Percentiles rank a stretch among this genome's conserved stretches.
These are phyloP conservation scores for Halocynthia roretzi DNA, from an alignment of 23 tunicate genomes.

Conservation along the genomic window DNA sequence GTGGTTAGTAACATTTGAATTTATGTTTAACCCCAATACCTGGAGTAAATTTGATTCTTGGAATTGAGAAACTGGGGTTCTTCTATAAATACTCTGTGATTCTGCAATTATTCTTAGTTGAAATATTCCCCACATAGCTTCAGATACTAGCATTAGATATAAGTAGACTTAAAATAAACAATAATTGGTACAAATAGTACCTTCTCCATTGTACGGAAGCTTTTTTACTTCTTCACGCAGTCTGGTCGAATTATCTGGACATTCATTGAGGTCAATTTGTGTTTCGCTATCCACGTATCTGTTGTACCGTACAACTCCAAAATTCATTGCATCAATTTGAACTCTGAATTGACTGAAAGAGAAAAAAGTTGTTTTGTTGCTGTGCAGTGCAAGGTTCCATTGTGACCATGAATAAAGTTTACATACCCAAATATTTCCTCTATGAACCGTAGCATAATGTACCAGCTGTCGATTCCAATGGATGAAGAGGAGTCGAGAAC, in stretches of 20 bases:
- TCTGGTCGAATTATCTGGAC: background rate
- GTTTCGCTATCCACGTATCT: slow-evolving; percentile 3
- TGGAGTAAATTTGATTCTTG: too few relatives aligned
- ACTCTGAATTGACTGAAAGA: background rate
- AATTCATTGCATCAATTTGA: slow-evolving; percentile 1
- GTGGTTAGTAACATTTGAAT: too few relatives aligned
- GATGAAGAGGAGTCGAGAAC: slow-evolving; percentile 28
- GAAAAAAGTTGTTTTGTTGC: background rate
- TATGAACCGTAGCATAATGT: slow-evolving; percentile 10
- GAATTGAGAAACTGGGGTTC: too few relatives aligned
- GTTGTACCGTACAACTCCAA: background rate
- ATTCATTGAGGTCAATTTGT: background rate
- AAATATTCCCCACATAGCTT: too few relatives aligned
- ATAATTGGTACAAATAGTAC: background rate
- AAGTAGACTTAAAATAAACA: too few relatives aligned
- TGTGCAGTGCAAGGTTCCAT: too few relatives aligned
- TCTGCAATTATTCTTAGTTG: too few relatives aligned
- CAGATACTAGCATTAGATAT: too few relatives aligned
- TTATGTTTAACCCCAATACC: too few relatives aligned
- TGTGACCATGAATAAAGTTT: background rate
- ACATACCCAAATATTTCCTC: slow-evolving; percentile 14
- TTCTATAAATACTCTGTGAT: too few relatives aligned
- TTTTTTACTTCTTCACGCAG: background rate
- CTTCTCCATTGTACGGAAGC: slow-evolving; percentile 5
- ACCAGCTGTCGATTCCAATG: slow-evolving; percentile 18